These are phyloP conservation scores for Drosophila sordidula DNA, from an alignment of 2,888 invertebrate genomes.

Conservation along the genomic window DNA sequence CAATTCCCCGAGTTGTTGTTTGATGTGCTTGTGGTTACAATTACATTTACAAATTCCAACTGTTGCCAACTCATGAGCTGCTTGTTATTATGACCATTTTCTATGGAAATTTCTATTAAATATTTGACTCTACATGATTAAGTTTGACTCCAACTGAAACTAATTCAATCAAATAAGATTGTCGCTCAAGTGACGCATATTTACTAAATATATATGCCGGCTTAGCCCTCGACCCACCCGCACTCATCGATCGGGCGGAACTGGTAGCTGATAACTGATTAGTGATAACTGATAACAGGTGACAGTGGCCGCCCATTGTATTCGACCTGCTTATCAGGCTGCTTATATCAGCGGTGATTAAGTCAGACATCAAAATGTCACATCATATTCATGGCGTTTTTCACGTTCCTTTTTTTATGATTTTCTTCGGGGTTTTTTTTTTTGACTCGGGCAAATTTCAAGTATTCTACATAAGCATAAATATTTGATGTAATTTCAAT, in stretches of 20 bases:
- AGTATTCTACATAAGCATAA: slow-evolving; percentile 12
- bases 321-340: slow-evolving; percentile 25
- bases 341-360: slow-evolving; percentile 33
- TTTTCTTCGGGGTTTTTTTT: neutral
- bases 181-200: slow-evolving; percentile 11
- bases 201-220: neutral
- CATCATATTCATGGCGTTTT: slow-evolving; percentile 5
- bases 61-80: slow-evolving; percentile 3
- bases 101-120: slow-evolving; percentile 34
- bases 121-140: slow-evolving; percentile 43
- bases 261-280: slow-evolving; percentile 8
- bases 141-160: neutral
- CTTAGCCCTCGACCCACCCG: neutral
- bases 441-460: neutral
- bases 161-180: slow-evolving; percentile 4
- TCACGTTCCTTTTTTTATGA: neutral
- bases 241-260: neutral
- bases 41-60: slow-evolving; percentile 18
- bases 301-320: slow-evolving; percentile 45
- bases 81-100: slow-evolving; percentile 39
- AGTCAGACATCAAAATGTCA: slow-evolving; percentile 21
- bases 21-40: slow-evolving; percentile 20
- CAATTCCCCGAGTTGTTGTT: slow-evolving; percentile 21
- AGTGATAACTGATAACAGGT: slow-evolving; percentile 17
- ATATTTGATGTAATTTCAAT: slow-evolving; percentile 33